phyloP scores from a whole-genome alignment of 2,113 vertebrate genomes.

The Limnothrissa miodon region DNA sequence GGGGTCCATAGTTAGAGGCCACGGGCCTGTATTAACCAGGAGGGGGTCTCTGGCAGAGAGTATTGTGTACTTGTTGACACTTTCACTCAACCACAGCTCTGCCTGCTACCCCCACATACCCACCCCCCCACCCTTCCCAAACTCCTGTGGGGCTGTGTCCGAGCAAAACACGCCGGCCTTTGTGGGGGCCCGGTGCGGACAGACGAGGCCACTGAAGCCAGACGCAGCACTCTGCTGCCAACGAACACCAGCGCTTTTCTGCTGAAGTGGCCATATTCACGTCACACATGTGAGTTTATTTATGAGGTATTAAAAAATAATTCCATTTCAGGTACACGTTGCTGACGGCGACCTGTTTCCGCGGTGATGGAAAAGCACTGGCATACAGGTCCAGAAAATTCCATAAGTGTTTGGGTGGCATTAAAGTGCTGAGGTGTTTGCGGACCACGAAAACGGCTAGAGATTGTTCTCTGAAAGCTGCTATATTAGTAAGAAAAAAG shows the following conservation, averaged over 20 bases:
- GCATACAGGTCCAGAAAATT: neutral
- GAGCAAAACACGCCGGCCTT: neutral
- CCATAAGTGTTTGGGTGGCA: neutral
- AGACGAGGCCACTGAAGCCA: neutral
- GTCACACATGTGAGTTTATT: conserved; percentile 10
- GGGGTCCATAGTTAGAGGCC: neutral
- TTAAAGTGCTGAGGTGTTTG: neutral
- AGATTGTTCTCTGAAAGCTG: neutral
- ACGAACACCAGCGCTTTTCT: neutral
- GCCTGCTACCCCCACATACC: neutral
- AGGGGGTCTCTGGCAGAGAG: neutral
- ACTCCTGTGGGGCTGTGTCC: neutral
- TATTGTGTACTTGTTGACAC: neutral
- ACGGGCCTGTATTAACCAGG: neutral
- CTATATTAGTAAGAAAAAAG: neutral
- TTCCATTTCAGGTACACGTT: neutral
- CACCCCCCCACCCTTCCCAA: neutral
- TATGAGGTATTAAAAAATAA: conserved; percentile 5
- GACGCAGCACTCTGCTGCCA: neutral
- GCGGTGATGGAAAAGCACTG: neutral
- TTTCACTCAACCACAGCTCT: neutral
- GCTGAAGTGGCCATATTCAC: neutral
- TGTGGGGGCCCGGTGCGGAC: neutral
- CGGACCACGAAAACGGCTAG: neutral
- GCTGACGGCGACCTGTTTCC: neutral